Conservation (phyloP, 2,888 invertebrate species). For the Apotomis capreana region DNA sequence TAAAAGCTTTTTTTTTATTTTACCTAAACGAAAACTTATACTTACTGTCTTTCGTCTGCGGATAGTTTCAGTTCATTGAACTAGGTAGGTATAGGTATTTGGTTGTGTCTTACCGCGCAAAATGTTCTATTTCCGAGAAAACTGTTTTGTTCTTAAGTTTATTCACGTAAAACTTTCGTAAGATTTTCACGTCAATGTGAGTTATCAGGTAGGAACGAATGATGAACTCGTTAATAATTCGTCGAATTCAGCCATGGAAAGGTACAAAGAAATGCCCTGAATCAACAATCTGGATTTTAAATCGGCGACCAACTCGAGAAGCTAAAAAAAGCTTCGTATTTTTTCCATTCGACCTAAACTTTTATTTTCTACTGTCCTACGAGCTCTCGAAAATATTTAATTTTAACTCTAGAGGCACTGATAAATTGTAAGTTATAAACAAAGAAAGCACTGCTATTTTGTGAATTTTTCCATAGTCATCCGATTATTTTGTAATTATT, state of each 20-base stretch:
- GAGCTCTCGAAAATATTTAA: background rate
- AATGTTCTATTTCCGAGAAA: background rate
- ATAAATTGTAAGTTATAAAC: background rate
- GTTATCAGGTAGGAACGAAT: no score
- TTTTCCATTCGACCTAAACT: background rate
- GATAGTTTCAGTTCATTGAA: background rate
- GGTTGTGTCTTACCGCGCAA: background rate
- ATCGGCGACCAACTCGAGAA: background rate
- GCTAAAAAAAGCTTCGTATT: background rate
- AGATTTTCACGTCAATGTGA: no score
- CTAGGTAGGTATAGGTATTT: background rate
- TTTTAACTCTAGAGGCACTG: background rate
- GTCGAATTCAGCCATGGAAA: no score
- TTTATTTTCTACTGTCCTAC: background rate
- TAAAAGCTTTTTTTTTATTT: conserved; percentile 16
- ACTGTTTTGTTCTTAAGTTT: no score
- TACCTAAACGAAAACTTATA: background rate
- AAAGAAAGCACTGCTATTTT: conserved; percentile 12
- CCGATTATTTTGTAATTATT: conserved; percentile 3
- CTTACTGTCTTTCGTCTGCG: background rate
- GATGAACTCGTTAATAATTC: no score
- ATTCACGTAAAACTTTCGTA: no score
- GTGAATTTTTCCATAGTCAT: background rate
- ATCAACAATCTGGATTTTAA: background rate
- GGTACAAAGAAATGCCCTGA: background rate